Conservation (phyloP, 2,888 invertebrate species). For the Sinelater perroti region DNA sequence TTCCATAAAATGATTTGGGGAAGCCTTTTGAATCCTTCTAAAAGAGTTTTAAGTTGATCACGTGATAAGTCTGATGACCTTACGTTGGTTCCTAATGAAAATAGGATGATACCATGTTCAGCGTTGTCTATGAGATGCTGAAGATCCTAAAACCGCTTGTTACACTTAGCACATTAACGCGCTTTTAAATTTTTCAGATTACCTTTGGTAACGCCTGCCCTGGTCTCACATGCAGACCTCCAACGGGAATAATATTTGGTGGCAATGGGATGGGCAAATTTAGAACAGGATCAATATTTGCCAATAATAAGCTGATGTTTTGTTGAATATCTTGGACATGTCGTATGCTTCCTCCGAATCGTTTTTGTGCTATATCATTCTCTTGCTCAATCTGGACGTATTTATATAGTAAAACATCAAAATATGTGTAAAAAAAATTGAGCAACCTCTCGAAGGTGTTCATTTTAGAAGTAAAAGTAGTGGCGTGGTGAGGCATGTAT, state of each 20-base stretch:
- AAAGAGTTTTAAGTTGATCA: slow-evolving; percentile 29
- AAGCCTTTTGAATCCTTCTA: slow-evolving; percentile 51
- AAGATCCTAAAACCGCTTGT: slow-evolving; percentile 5
- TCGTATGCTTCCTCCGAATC: slow-evolving; percentile 47
- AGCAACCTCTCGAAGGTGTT: slow-evolving; percentile 44
- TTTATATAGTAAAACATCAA: slow-evolving; percentile 39
- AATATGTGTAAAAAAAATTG: slow-evolving; percentile 41
- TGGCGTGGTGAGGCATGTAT: slow-evolving; percentile 46
- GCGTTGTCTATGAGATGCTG: slow-evolving; percentile 47
- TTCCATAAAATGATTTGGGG: slow-evolving; percentile 56
- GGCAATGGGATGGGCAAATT: slow-evolving; percentile 51
- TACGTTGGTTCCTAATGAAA: slow-evolving; percentile 55
- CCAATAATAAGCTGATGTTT: slow-evolving; percentile 49
- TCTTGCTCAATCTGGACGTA: slow-evolving; percentile 37
- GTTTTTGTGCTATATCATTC: slow-evolving; percentile 41
- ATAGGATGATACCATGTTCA: slow-evolving; percentile 52
- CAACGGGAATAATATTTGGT: slow-evolving; percentile 56
- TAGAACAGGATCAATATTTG: slow-evolving; percentile 51
- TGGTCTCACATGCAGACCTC: slow-evolving; percentile 53
- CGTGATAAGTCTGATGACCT: slow-evolving; percentile 44
- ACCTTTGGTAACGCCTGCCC: slow-evolving; percentile 49
- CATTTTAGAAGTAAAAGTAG: slow-evolving; percentile 44
- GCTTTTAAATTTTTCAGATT: slow-evolving; percentile 31
- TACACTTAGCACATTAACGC: too few species aligned
- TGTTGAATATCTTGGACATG: slow-evolving; percentile 45